Conservation (phyloP, 2,797 vertebrate genomes). For the Enteromius radiatus region DNA sequence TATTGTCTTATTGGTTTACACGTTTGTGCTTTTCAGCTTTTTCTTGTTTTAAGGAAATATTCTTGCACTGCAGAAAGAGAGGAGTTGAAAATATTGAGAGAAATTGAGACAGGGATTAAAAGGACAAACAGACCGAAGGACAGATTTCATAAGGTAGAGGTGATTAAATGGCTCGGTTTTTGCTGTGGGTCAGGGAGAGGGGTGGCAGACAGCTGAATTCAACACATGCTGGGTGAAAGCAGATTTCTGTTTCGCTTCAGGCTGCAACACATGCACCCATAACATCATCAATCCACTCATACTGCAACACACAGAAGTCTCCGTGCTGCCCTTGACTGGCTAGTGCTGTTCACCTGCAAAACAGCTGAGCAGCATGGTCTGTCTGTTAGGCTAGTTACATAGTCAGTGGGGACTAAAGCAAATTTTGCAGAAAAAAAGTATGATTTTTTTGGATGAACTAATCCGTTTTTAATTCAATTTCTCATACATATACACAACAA, state of each 20-base stretch:
- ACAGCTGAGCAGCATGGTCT: background rate
- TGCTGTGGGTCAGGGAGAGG: conserved; percentile 23
- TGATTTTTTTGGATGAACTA: background rate
- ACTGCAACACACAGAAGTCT: conserved; percentile 10
- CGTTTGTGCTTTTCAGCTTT: background rate
- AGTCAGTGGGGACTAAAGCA: background rate
- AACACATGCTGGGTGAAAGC: conserved; percentile 15
- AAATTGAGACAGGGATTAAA: background rate
- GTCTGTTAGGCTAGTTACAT: background rate
- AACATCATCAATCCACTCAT: conserved; percentile 30
- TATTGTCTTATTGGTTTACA: background rate
- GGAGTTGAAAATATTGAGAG: background rate
- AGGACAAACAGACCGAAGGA: background rate
- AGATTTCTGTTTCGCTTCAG: conserved; percentile 26
- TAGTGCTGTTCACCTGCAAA: background rate
- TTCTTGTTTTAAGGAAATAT: background rate
- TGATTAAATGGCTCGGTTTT: conserved; percentile 18
- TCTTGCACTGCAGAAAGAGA: background rate
- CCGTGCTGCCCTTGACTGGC: background rate
- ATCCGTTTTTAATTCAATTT: background rate
- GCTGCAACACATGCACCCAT: conserved; percentile 27
- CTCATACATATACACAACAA: background rate
- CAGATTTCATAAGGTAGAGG: conserved; percentile 3
- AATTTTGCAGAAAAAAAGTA: background rate
- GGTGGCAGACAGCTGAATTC: conserved; percentile 18